Evolutionary conservation across 2,797 vertebrate genomes (phyloP), one percentile per base, ranked within the genome.

Genomic region (Heteromormyrus szaboi): DNA sequence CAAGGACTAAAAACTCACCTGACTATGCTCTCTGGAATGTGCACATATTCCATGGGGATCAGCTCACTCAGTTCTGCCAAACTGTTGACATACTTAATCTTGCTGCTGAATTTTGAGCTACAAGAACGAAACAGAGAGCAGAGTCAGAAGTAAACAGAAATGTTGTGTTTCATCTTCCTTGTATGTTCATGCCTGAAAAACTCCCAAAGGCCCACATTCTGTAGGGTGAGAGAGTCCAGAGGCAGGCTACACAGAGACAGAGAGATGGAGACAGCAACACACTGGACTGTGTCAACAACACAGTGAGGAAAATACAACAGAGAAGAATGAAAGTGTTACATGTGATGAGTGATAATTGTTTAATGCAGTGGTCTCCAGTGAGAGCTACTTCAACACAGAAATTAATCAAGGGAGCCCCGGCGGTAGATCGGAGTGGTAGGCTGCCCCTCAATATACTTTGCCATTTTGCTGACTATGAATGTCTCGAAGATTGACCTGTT

Each of bases 51-150:
- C 97, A 98, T 97, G 17, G 98, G 98, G 91, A 99, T 98, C 91
- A 98, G 94, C 89, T 96, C 95, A 89, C 92, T 95, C 87, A 98
- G 97, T 87, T 98, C 98, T 1, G 95, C 94, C 92, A 99, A 91
- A 0, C 95, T 98, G 90, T 93, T 95, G 85, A 98, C 97, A 0
- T 99, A 99, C 89, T 97, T 96, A 94, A 99, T 98, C 91, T 99
- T 99, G 93, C 97, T 98, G 95, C 97, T 98, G 95, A 99, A 99
- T 92, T 99, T 99, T 5, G 97, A 97, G 91, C 98, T 99, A 93
- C 89, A 94, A 81, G 91, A 50, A 90, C 41, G 89, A 83, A 68
- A 59, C 22, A 59, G 76, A 79, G 37, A 44, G 17, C 37, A 41
- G 46, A 7, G 5, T n/a, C n/a, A 84, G 22, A 83, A 44, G 8